A percentile compares a stretch with the other conserved stretches of the same genome.
Evolutionary conservation across 2,113 vertebrate species (phyloP).

Genomic region (Nestor notabilis): DNA sequence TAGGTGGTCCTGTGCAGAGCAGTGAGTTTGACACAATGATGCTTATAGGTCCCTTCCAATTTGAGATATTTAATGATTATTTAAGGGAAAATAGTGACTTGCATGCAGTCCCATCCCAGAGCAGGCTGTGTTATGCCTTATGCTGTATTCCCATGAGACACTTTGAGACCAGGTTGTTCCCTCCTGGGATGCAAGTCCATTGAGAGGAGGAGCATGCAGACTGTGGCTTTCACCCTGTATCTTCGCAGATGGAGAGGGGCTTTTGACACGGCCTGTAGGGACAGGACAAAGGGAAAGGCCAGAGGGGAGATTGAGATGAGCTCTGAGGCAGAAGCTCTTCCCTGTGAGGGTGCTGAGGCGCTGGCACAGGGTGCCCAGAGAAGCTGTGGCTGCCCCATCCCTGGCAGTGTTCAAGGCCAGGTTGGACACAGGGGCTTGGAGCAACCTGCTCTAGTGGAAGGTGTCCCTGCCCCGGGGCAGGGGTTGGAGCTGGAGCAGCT

Average conservation of each 20-base stretch:
- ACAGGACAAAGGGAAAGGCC: too few relatives aligned
- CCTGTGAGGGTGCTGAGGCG: too few relatives aligned
- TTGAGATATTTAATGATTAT: background rate
- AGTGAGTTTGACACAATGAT: background rate
- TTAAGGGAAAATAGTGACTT: background rate
- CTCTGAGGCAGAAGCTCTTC: too few relatives aligned
- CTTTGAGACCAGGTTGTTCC: background rate
- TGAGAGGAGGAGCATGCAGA: background rate
- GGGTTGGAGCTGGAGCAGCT: too few relatives aligned
- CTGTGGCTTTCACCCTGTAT: background rate
- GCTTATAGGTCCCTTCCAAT: background rate
- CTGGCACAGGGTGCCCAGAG: too few relatives aligned
- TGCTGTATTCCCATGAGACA: background rate
- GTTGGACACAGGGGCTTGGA: too few relatives aligned
- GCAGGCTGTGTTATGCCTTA: background rate
- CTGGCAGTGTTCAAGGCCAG: too few relatives aligned
- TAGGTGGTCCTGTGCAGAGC: fast-evolving
- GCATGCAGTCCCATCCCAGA: background rate
- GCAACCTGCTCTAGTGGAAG: too few relatives aligned
- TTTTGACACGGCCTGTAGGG: too few relatives aligned
- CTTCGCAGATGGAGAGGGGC: background rate
- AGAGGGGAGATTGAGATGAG: too few relatives aligned
- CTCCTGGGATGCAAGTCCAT: background rate
- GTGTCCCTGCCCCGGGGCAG: too few relatives aligned
- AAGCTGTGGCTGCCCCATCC: too few relatives aligned